Evolutionary conservation across 2,888 invertebrate species (phyloP), one percentile per base, ranked within the genome.

Genomic region (Papilio gigon): DNA sequence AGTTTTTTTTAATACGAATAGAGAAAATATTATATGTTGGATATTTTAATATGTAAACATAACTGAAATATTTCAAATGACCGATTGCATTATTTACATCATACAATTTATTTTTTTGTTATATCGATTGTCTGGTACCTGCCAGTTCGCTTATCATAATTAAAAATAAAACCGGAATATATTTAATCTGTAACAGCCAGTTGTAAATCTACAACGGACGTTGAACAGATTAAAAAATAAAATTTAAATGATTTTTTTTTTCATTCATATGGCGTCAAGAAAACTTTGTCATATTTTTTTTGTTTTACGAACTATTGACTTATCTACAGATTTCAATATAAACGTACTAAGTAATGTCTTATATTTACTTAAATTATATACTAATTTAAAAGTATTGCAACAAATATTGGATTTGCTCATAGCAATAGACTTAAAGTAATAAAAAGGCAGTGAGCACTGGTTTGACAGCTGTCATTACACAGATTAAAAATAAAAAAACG

Each of bases 381-480:
- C 27, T 20, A 66, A 67, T 61, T 61, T 35, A 58, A 59, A 68
- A 37, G 63, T 68, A 68, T 68, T 68, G 68, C 68, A 68, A 68
- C 63, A 63, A 59, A 59, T 68, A 68, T 68, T 64, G 63, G 59
- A 68, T 68, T 68, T 63, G 68, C 68, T 68, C 35, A 64, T 56
- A 68, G 68, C 68, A 64, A 68, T 67, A 50, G 12, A 22, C 68
- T 68, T 68, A 68, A 25, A 58, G 42, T 35, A 67, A 63, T 33
- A 33, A 44, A 63, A 67, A 9, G 68, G 68, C 68, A 68, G 68
- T 68, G 68, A 64, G 44, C 35, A 64, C 68, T 68, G 63, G 68
- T 64, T 59, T 37, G 56, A 44, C 68, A 58, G 63, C 68, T 64
- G 68, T 63, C 20, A 58, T 58, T 58, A 20, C 37, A 68, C 68